phyloP scores from a whole-genome alignment of 2,113 vertebrate species.

The Myrmecobius fasciatus region DNA sequence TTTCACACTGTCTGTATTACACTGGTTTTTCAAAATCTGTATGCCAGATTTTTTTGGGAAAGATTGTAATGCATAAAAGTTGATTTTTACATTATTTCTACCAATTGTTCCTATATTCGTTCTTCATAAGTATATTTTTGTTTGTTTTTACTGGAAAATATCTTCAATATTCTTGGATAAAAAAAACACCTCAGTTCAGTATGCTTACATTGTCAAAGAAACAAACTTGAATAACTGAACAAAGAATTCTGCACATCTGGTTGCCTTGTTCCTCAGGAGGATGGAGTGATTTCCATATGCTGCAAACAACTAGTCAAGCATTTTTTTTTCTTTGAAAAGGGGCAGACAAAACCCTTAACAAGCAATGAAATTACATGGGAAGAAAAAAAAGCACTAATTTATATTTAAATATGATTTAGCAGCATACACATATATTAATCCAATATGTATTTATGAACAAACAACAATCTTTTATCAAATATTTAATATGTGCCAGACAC shows the following conservation, averaged over 20 bases:
- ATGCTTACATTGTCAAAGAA: slow-evolving; percentile 63
- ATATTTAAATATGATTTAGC: background rate
- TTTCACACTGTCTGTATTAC: slow-evolving; percentile 29
- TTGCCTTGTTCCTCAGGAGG: slow-evolving; percentile 39
- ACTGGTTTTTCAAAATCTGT: slow-evolving; percentile 39
- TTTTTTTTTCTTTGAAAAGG: background rate
- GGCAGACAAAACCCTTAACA: background rate
- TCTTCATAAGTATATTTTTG: slow-evolving; percentile 47
- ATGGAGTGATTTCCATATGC: slow-evolving; percentile 19
- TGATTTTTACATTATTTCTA: slow-evolving; percentile 58
- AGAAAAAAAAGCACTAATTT: background rate
- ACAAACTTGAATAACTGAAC: slow-evolving; percentile 48
- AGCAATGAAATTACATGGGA: background rate
- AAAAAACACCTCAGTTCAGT: slow-evolving; percentile 63
- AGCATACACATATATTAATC: background rate
- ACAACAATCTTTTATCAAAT: background rate
- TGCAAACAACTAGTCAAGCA: background rate
- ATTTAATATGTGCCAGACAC: background rate
- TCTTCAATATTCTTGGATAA: slow-evolving; percentile 54
- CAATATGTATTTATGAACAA: background rate
- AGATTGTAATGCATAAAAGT: slow-evolving; percentile 47
- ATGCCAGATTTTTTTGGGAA: slow-evolving; percentile 63
- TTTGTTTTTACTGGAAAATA: slow-evolving; percentile 44
- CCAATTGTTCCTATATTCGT: slow-evolving; percentile 53
- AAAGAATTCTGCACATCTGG: slow-evolving; percentile 64